Conservation (phyloP, 2,888 invertebrate genomes). For the Dioctria rufipes region DNA sequence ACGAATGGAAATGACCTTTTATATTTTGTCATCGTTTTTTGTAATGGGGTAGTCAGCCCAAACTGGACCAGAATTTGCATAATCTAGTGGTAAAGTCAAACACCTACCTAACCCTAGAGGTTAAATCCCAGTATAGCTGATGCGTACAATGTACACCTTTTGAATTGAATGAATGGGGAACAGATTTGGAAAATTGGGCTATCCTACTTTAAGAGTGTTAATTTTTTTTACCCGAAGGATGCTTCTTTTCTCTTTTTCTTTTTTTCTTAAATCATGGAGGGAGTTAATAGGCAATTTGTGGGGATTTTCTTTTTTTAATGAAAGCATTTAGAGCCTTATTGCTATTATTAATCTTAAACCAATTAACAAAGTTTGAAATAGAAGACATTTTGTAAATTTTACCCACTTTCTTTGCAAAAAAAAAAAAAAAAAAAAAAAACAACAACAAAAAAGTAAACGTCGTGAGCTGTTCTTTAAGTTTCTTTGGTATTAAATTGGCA, state of each 20-base stretch:
- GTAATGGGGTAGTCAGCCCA: not conserved
- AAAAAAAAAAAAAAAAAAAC: too few species aligned
- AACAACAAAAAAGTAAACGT: too few species aligned
- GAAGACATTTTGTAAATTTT: too few species aligned
- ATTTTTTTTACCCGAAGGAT: not conserved
- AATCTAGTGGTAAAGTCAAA: not conserved
- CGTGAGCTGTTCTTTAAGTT: too few species aligned
- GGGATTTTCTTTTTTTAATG: constrained; percentile 33
- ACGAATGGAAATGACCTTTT: constrained; percentile 1
- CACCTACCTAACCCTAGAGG: too few species aligned
- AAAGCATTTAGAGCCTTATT: too few species aligned
- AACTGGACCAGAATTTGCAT: not conserved
- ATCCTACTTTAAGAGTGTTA: not conserved
- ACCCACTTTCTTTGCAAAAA: too few species aligned
- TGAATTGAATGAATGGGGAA: not conserved
- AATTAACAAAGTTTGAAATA: too few species aligned
- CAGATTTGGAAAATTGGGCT: not conserved
- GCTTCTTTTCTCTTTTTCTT: too few species aligned
- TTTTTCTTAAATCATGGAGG: not conserved
- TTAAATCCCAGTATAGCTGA: too few species aligned
- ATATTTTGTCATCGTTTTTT: not conserved
- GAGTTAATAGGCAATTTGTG: constrained; percentile 30
- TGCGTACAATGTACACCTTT: not conserved
- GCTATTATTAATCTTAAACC: too few species aligned
- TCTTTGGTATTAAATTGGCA: too few species aligned